Evolutionary conservation across 1,140 invertebrate species (phyloP).

Genomic region (Tetragonula clypearis): DNA sequence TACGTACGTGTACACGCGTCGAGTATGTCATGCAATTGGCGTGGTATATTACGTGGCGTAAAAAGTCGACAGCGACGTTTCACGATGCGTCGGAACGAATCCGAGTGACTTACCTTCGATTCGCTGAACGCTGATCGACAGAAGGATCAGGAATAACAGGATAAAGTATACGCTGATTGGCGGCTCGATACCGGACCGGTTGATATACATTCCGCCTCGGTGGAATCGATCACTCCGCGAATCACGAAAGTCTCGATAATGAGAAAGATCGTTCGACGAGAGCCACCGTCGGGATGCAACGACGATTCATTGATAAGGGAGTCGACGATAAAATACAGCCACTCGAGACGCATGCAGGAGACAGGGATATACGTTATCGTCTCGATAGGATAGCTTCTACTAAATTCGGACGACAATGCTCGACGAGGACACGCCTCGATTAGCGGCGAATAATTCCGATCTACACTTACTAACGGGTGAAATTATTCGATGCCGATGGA

Average conservation of each 20-base stretch:
- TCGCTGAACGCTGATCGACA: conserved; percentile 33
- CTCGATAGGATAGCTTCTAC: not conserved
- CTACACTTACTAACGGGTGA: not conserved
- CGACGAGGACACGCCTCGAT: not conserved
- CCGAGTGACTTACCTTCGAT: conserved; percentile 50
- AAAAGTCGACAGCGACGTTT: conserved; percentile 1
- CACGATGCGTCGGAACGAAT: not conserved
- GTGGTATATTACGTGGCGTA: not conserved
- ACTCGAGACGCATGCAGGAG: not conserved
- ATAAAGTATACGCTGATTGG: conserved; percentile 34
- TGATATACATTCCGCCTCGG: conserved; percentile 26
- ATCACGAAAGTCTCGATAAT: not conserved
- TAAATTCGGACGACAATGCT: not conserved
- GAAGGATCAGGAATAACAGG: conserved; percentile 38
- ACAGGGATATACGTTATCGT: conserved; percentile 15
- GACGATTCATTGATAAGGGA: conserved; percentile 34
- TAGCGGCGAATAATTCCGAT: not conserved
- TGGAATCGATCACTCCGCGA: not conserved
- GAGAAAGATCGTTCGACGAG: not conserved
- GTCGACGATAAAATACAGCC: not conserved
- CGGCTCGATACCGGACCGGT: conserved; percentile 35
- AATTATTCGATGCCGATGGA: not conserved
- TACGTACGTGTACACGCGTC: not conserved
- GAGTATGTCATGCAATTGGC: not conserved
- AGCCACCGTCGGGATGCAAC: not conserved